Conservation (phyloP, 1,140 invertebrate species). For the Procambarus virginalis region DNA sequence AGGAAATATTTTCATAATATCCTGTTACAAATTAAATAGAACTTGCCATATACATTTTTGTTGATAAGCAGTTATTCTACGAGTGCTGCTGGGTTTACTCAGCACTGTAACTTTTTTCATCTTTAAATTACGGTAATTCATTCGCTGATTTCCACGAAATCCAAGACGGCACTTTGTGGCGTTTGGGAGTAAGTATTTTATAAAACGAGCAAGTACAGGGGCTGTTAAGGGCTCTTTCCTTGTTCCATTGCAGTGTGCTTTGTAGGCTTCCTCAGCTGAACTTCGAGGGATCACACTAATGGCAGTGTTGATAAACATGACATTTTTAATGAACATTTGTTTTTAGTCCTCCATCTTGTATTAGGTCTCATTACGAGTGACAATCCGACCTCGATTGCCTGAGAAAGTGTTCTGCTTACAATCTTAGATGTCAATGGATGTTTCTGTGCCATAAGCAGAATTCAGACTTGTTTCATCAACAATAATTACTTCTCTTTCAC, state of each 20-base stretch:
- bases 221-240: slow-evolving; percentile 19
- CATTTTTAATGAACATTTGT: not conserved
- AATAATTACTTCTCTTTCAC: not conserved
- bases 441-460: not conserved
- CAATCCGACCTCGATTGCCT: not conserved
- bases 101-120: not conserved
- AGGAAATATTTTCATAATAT: too few relatives aligned
- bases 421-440: not conserved
- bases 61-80: too few relatives aligned
- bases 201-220: slow-evolving; percentile 29
- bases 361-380: slow-evolving; percentile 4
- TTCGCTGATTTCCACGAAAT: slow-evolving; percentile 15
- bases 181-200: not conserved
- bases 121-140: slow-evolving; percentile 24
- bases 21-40: too few relatives aligned
- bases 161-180: slow-evolving; percentile 25
- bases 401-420: not conserved
- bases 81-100: not conserved
- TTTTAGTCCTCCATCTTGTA: slow-evolving; percentile 26
- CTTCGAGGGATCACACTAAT: not conserved
- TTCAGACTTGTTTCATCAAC: slow-evolving; percentile 59
- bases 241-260: not conserved
- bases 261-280: slow-evolving; percentile 18
- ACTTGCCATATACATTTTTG: too few relatives aligned
- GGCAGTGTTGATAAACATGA: not conserved